Percentiles rank a stretch among this genome's conserved stretches.
These are phyloP conservation scores for Petaurus breviceps DNA, from an alignment of 2,113 vertebrate genomes.

Conservation along the genomic window DNA sequence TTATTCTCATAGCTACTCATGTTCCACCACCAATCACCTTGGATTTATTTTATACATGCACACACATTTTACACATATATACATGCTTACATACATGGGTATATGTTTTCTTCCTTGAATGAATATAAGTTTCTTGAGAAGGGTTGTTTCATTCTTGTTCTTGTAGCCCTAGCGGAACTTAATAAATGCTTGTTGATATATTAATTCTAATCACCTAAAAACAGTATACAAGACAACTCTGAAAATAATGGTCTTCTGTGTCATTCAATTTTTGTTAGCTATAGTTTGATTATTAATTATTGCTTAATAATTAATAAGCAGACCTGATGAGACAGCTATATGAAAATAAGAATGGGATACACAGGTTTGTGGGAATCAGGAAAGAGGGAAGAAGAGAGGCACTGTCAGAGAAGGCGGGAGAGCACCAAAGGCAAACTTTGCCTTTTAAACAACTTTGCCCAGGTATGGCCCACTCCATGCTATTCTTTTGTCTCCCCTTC, in stretches of 20 bases:
- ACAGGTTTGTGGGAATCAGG: background rate
- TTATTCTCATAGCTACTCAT: background rate
- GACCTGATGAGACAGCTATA: background rate
- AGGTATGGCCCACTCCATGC: background rate
- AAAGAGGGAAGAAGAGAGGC: background rate
- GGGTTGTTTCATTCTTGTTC: background rate
- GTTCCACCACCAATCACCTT: background rate
- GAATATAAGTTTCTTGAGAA: background rate
- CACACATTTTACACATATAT: background rate
- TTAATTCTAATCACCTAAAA: no score
- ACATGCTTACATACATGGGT: background rate
- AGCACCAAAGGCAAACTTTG: background rate
- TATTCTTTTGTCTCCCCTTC: background rate
- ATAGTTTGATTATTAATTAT: background rate
- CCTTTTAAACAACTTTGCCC: background rate
- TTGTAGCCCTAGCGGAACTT: background rate
- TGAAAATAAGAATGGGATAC: background rate
- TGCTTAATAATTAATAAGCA: background rate
- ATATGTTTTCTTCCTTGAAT: background rate
- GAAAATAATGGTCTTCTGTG: background rate
- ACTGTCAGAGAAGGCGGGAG: background rate
- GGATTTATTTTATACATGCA: background rate
- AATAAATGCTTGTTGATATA: background rate
- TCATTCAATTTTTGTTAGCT: background rate
- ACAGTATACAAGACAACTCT: no score